These are phyloP conservation scores for Zaprionus camerounensis DNA, from an alignment of 1,140 invertebrate genomes.

Conservation along the genomic window DNA sequence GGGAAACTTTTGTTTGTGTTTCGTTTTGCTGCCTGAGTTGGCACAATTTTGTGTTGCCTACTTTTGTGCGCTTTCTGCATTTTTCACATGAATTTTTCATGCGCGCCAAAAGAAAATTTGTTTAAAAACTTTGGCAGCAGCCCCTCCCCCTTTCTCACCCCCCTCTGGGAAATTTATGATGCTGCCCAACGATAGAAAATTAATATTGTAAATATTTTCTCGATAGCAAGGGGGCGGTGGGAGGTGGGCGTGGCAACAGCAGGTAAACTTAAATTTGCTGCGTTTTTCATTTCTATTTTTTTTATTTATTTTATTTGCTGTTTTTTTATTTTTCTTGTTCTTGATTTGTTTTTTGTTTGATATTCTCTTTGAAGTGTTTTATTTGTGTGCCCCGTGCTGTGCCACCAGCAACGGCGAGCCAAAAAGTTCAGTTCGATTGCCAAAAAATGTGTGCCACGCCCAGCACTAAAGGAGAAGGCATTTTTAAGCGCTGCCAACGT, in stretches of 20 bases:
- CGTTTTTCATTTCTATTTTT: not conserved
- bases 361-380: conserved; percentile 25
- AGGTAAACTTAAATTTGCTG: conserved; percentile 11
- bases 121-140: conserved; percentile 14
- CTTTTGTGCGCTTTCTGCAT: conserved; percentile 52
- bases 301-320: not conserved
- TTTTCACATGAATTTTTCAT: conserved; percentile 66
- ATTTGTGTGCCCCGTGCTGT: conserved; percentile 33
- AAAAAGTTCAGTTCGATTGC: conserved; percentile 69
- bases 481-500: conserved; percentile 28
- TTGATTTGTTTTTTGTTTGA: conserved; percentile 25
- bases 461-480: not conserved
- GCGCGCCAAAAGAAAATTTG: conserved; percentile 34
- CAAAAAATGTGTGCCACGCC: conserved; percentile 49
- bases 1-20: conserved; percentile 15
- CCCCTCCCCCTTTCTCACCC: not conserved
- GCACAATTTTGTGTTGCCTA: conserved; percentile 65
- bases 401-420: conserved; percentile 45
- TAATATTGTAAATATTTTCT: conserved; percentile 66
- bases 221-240: not conserved
- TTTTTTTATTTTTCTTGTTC: not conserved
- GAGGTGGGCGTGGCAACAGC: conserved; percentile 22
- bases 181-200: conserved; percentile 42
- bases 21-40: conserved; percentile 45
- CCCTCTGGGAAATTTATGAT: conserved; percentile 50